Evolutionary conservation across 1,140 invertebrate species (phyloP).

Genomic region (Drosophila nasuta): DNA sequence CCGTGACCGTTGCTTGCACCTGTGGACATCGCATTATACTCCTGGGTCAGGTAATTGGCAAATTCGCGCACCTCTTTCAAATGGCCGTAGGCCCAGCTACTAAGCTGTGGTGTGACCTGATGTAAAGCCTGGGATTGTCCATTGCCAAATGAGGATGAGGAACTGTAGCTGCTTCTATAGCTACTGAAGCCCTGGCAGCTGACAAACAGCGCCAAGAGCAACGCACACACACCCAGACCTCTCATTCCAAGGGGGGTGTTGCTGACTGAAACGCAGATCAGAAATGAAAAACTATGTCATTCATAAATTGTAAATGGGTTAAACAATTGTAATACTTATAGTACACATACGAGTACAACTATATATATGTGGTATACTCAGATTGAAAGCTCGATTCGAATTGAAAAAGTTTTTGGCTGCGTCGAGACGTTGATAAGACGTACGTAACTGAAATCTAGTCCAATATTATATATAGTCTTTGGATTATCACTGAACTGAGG

Average conservation of each 20-base stretch:
- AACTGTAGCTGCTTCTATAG: slow-evolving; percentile 52
- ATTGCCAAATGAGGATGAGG: slow-evolving; percentile 53
- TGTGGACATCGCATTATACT: slow-evolving; percentile 68
- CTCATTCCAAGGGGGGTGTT: slow-evolving; percentile 49
- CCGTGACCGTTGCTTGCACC: slow-evolving; percentile 41
- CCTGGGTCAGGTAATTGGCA: slow-evolving; percentile 68
- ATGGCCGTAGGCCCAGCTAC: slow-evolving; percentile 63
- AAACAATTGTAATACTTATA: slow-evolving; percentile 29
- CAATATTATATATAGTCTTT: slow-evolving; percentile 36
- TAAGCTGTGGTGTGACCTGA: slow-evolving; percentile 40
- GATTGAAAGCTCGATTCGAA: slow-evolving; percentile 9
- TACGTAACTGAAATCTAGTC: slow-evolving; percentile 64
- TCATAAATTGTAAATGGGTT: slow-evolving; percentile 50
- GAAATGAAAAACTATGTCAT: slow-evolving; percentile 56
- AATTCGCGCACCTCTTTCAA: slow-evolving; percentile 68
- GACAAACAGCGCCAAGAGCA: slow-evolving; percentile 55
- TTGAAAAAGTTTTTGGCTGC: slow-evolving; percentile 35
- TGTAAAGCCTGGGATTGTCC: slow-evolving; percentile 30
- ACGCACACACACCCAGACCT: slow-evolving; percentile 49
- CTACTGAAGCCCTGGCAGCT: slow-evolving; percentile 50
- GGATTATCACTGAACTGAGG: slow-evolving; percentile 61
- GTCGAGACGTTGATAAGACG: slow-evolving; percentile 47
- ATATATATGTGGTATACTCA: background rate
- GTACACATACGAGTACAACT: background rate
- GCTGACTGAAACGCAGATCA: slow-evolving; percentile 33